A percentile compares a stretch with the other conserved stretches of the same genome.
These are phyloP conservation scores for Syngnathus scovelli DNA, from an alignment of 2,113 vertebrate species.

Conservation along the genomic window DNA sequence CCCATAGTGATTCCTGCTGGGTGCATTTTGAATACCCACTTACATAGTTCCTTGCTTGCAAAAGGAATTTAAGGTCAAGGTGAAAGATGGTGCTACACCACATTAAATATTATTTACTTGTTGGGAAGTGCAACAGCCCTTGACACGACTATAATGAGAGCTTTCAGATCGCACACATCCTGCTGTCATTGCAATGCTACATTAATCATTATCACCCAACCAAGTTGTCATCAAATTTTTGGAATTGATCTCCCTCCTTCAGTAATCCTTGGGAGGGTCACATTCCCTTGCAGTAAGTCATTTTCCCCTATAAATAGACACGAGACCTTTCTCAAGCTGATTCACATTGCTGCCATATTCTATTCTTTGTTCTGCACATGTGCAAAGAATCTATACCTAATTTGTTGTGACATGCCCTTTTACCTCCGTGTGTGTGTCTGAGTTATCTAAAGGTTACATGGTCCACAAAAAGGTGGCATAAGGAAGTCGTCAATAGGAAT, in stretches of 20 bases:
- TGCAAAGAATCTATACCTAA: conserved; percentile 60
- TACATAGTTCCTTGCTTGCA: neutral
- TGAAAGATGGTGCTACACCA: conserved; percentile 7
- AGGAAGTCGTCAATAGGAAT: conserved; percentile 50
- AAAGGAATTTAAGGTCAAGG: conserved; percentile 21
- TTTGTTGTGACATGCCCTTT: conserved; percentile 59
- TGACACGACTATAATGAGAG: conserved; percentile 32
- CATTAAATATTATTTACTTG: conserved; percentile 26
- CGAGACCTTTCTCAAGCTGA: conserved; percentile 13
- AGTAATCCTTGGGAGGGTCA: conserved; percentile 43
- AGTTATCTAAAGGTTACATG: conserved; percentile 51
- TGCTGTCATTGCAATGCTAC: conserved; percentile 10
- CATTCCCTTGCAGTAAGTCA: conserved; percentile 26
- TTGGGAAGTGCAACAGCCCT: conserved; percentile 29
- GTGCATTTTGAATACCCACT: neutral
- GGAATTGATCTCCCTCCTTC: conserved; percentile 34
- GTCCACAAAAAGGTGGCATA: conserved; percentile 37
- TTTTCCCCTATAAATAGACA: conserved; percentile 28
- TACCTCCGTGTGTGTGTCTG: conserved; percentile 21
- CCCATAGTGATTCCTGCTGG: neutral
- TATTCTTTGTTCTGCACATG: conserved; percentile 32
- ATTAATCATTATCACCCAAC: conserved; percentile 38
- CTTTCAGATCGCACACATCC: conserved; percentile 24
- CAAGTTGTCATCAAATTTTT: conserved; percentile 29
- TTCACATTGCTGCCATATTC: conserved; percentile 32